These are phyloP conservation scores for Spilarctia lutea DNA, from an alignment of 2,888 invertebrate species.

Conservation along the genomic window DNA sequence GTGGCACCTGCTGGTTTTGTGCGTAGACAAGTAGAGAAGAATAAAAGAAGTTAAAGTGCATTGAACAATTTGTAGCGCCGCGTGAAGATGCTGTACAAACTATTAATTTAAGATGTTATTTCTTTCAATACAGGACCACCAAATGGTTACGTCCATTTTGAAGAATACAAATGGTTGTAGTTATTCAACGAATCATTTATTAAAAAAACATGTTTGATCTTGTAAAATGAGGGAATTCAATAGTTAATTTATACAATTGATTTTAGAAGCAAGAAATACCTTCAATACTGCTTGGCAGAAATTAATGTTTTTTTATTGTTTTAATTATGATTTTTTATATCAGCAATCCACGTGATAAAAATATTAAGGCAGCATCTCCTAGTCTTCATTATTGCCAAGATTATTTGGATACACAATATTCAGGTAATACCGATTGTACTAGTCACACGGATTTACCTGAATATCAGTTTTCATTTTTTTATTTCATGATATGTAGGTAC, in stretches of 20 bases:
- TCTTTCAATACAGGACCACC: constrained; percentile 43
- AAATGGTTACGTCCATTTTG: constrained; percentile 20
- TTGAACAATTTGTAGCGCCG: constrained; percentile 76
- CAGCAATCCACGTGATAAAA: background rate
- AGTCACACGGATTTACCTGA: too few relatives aligned
- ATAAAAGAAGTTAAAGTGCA: constrained; percentile 20
- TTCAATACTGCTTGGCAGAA: background rate
- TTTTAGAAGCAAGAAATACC: background rate
- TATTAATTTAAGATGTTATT: constrained; percentile 35
- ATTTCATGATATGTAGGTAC: too few relatives aligned
- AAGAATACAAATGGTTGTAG: constrained; percentile 14
- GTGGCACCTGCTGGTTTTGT: constrained; percentile 73
- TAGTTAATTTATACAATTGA: background rate
- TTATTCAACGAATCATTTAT: background rate
- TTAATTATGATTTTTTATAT: too few relatives aligned
- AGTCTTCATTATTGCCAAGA: too few relatives aligned
- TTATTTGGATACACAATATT: too few relatives aligned
- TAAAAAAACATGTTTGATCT: background rate
- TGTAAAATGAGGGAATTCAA: background rate
- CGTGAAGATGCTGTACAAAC: constrained; percentile 66
- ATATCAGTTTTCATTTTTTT: too few relatives aligned
- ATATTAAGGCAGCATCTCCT: background rate
- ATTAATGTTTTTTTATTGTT: too few relatives aligned
- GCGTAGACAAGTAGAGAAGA: constrained; percentile 21
- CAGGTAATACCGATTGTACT: too few relatives aligned